A percentile compares a stretch with the other conserved stretches of the same genome.
phyloP scores from a whole-genome alignment of 1,140 invertebrate species.

The Megalonaias nervosa region DNA sequence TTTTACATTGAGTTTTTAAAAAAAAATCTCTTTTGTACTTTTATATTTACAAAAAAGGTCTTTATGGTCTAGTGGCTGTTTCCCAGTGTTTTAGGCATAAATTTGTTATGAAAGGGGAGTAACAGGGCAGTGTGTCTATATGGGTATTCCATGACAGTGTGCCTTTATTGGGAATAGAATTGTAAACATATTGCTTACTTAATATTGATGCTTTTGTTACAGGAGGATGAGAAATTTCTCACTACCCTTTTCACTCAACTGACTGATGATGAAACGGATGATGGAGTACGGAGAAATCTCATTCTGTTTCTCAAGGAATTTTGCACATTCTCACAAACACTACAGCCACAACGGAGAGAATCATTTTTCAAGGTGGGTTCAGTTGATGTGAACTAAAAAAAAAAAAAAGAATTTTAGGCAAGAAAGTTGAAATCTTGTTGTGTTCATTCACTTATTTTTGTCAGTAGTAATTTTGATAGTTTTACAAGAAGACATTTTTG shows the following conservation, averaged over 20 bases:
- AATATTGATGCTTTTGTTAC: conserved; percentile 51
- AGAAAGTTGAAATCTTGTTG: background rate
- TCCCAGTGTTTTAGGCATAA: too few species aligned
- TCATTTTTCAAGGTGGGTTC: conserved; percentile 90
- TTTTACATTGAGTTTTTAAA: too few species aligned
- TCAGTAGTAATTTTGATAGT: too few species aligned
- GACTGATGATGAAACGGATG: conserved; percentile 88
- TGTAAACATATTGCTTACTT: too few species aligned
- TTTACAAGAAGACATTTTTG: too few species aligned
- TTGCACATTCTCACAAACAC: conserved; percentile 98
- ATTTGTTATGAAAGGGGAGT: too few species aligned
- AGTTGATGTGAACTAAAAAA: background rate
- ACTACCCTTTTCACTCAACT: conserved; percentile 95
- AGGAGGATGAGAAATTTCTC: conserved; percentile 97
- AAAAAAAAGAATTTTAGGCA: background rate
- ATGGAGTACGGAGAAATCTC: conserved; percentile 91
- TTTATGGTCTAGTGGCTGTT: too few species aligned
- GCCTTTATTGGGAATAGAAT: too few species aligned
- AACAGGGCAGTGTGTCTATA: too few species aligned
- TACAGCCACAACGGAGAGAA: conserved; percentile 97
- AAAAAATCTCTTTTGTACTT: too few species aligned
- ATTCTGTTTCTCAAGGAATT: conserved; percentile 99
- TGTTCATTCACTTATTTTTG: background rate
- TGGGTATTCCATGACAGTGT: too few species aligned
- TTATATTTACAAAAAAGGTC: too few species aligned